Evolutionary conservation across 2,888 invertebrate genomes (phyloP).

Genomic region (Glomeris marginata): DNA sequence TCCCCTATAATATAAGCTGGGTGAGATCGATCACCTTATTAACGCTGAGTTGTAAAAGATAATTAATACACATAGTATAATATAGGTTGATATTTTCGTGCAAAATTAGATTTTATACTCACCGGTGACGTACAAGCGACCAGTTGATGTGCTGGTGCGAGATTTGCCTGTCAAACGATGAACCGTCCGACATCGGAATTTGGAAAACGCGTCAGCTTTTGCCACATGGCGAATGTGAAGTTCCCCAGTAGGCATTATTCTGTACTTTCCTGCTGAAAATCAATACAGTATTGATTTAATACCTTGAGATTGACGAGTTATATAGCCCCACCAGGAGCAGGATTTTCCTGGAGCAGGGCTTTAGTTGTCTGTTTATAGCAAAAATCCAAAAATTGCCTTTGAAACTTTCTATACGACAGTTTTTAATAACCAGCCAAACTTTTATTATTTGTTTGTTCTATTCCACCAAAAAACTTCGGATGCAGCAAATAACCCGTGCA

Average conservation of each 20-base stretch:
- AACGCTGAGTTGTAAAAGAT: not conserved
- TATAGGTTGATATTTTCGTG: not conserved
- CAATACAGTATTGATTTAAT: not conserved
- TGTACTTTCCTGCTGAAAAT: constrained; percentile 8
- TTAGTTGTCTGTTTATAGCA: no score
- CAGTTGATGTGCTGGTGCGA: constrained; percentile 8
- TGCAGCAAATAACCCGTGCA: no score
- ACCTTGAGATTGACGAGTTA: no score
- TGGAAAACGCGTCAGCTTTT: constrained; percentile 4
- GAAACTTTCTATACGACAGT: no score
- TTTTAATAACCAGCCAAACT: no score
- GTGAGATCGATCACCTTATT: no score
- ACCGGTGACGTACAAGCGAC: constrained; percentile 11
- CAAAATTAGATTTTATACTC: not conserved
- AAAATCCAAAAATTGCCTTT: no score
- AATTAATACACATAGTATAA: not conserved
- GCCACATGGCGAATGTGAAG: constrained; percentile 12
- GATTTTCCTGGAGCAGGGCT: no score
- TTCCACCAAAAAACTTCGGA: no score
- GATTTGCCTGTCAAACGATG: constrained; percentile 10
- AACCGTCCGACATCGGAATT: constrained; percentile 9
- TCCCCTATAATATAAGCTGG: no score
- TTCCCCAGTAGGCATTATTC: constrained; percentile 11
- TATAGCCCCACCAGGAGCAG: no score
- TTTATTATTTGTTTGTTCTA: no score